Conservation (phyloP, 2,113 vertebrate species). For the Ammodytes marinus region DNA sequence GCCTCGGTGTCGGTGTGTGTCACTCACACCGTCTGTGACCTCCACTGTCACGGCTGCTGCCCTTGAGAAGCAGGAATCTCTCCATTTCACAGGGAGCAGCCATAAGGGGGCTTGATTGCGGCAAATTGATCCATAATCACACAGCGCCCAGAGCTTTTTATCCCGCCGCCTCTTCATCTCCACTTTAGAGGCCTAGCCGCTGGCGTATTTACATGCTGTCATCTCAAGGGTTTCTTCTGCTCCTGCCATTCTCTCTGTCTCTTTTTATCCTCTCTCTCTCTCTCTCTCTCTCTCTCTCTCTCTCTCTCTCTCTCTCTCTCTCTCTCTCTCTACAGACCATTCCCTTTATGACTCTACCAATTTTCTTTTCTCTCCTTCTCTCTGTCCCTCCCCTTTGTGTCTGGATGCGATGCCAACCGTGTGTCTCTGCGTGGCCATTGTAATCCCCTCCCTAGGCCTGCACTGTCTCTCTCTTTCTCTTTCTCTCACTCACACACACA, state of each 20-base stretch:
- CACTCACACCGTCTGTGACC: conserved; percentile 75
- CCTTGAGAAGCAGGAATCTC: conserved; percentile 84
- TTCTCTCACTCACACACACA: not conserved
- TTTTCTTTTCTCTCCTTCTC: conserved; percentile 48
- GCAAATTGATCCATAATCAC: conserved; percentile 88
- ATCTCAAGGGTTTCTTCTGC: conserved; percentile 79
- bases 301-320: not conserved
- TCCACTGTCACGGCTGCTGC: conserved; percentile 75
- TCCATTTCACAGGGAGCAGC: conserved; percentile 80
- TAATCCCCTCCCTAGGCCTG: conserved; percentile 45
- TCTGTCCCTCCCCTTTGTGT: conserved; percentile 37
- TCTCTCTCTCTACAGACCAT: conserved; percentile 38
- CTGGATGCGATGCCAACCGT: conserved; percentile 66
- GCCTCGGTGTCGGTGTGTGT: conserved; percentile 45
- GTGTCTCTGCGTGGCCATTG: conserved; percentile 65
- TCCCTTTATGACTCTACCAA: conserved; percentile 48
- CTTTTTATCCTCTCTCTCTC: conserved; percentile 14
- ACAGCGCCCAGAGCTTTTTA: conserved; percentile 82
- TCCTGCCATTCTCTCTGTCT: conserved; percentile 27
- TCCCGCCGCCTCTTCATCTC: conserved; percentile 79
- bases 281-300: conserved; percentile 7
- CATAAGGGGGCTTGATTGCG: conserved; percentile 85
- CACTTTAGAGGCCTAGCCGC: conserved; percentile 78
- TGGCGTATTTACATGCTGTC: conserved; percentile 84
- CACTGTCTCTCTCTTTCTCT: conserved; percentile 2